Conservation (phyloP, 2,797 vertebrate genomes). For the Crocidura indochinensis region DNA sequence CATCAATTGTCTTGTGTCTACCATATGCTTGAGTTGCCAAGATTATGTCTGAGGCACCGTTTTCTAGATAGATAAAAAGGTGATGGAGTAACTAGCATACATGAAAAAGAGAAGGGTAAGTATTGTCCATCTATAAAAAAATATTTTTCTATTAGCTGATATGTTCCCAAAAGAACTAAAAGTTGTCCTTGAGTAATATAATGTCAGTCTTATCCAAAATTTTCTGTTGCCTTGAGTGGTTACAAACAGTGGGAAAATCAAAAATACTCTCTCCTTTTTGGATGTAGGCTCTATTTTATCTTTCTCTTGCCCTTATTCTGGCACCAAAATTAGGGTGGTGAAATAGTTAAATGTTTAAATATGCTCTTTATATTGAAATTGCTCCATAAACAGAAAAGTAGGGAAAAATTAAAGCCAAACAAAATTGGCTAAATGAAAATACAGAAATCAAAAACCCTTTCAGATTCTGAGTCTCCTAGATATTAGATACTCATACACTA, state of each 20-base stretch:
- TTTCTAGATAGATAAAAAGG: constrained; percentile 30
- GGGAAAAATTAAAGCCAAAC: constrained; percentile 25
- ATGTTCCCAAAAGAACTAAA: not conserved
- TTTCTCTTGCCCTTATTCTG: not conserved
- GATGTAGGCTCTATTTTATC: not conserved
- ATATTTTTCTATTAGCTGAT: not conserved
- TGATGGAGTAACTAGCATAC: not conserved
- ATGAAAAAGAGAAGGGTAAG: not conserved
- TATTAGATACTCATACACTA: not conserved
- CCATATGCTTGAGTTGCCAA: not conserved
- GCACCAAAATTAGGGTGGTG: constrained; percentile 37
- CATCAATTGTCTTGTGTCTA: not conserved
- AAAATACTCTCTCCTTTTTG: not conserved
- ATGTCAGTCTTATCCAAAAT: not conserved
- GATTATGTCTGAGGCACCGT: not conserved
- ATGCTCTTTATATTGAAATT: not conserved
- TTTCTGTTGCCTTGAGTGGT: not conserved
- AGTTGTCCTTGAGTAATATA: not conserved
- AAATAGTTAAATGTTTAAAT: not conserved
- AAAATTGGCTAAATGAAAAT: not conserved
- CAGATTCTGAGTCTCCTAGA: constrained; percentile 6
- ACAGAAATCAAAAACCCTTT: constrained; percentile 1
- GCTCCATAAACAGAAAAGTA: constrained; percentile 3
- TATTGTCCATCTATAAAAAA: not conserved
- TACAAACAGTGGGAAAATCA: not conserved